These are phyloP conservation scores for Leptodactylus fuscus DNA, from an alignment of 2,113 vertebrate species.

Conservation along the genomic window DNA sequence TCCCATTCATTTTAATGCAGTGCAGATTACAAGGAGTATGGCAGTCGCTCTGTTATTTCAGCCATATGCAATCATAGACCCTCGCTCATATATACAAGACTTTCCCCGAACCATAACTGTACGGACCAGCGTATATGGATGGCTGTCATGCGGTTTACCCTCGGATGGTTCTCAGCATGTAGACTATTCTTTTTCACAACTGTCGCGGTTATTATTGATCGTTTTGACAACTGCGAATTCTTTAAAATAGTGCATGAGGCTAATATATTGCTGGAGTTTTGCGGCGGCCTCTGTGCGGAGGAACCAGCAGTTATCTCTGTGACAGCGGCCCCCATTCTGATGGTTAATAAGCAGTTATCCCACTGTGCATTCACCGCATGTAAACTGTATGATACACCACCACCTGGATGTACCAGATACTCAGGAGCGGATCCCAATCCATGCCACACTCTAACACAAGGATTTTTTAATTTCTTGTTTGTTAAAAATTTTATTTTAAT, in stretches of 20 bases:
- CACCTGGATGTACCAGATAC: background rate
- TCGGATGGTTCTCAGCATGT: background rate
- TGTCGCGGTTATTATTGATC: background rate
- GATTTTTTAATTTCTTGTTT: no score
- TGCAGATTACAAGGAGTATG: no score
- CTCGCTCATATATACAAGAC: background rate
- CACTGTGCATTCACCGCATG: background rate
- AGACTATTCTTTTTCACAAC: background rate
- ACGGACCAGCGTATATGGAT: background rate
- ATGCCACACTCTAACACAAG: background rate
- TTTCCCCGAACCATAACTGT: background rate
- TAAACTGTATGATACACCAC: background rate
- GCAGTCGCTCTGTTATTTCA: background rate
- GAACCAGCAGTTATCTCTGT: background rate
- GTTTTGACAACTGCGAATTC: background rate
- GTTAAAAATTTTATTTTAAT: no score
- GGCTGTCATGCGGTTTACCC: background rate
- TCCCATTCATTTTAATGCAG: no score
- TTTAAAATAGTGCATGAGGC: background rate
- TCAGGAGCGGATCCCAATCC: background rate
- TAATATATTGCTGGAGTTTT: slow-evolving; percentile 13
- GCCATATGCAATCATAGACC: background rate
- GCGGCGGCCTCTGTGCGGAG: background rate
- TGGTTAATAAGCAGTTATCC: background rate
- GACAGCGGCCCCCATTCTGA: background rate